These are phyloP conservation scores for Phortica variegata DNA, from an alignment of 1,140 invertebrate genomes.

Conservation along the genomic window DNA sequence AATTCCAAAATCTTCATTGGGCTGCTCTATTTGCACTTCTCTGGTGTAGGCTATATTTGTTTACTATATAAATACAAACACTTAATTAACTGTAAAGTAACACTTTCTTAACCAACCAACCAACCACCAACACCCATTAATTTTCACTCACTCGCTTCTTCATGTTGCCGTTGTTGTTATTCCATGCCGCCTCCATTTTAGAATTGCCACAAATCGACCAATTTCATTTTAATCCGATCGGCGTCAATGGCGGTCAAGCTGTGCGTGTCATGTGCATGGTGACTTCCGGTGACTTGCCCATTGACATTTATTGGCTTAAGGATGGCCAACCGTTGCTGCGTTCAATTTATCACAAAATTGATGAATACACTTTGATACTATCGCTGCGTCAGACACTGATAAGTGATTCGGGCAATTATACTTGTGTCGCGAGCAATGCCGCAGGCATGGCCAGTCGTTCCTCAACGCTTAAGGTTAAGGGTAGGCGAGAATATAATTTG, in stretches of 20 bases:
- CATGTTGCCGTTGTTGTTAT: conserved; percentile 21
- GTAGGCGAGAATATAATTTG: conserved; percentile 38
- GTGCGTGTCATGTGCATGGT: conserved; percentile 72
- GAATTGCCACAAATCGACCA: conserved; percentile 68
- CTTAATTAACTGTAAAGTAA: conserved; percentile 33
- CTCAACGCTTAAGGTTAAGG: conserved; percentile 62
- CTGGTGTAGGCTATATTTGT: no score
- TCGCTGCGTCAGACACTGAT: conserved; percentile 72
- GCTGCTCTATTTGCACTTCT: conserved; percentile 26
- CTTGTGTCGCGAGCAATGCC: conserved; percentile 67
- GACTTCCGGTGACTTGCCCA: conserved; percentile 68
- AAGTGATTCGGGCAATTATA: conserved; percentile 65
- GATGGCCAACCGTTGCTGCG: conserved; percentile 51
- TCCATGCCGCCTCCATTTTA: no score
- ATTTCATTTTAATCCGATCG: conserved; percentile 67
- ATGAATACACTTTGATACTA: conserved; percentile 67
- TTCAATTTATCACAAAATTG: conserved; percentile 58
- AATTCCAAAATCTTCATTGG: no score
- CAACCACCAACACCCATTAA: background rate
- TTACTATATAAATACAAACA: no score
- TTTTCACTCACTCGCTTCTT: conserved; percentile 22
- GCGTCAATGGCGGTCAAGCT: conserved; percentile 69
- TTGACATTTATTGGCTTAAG: conserved; percentile 67
- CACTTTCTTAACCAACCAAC: conserved; percentile 2
- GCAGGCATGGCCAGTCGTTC: conserved; percentile 64